phyloP scores from a whole-genome alignment of 2,888 invertebrate species.

The Chrysina gloriosa region DNA sequence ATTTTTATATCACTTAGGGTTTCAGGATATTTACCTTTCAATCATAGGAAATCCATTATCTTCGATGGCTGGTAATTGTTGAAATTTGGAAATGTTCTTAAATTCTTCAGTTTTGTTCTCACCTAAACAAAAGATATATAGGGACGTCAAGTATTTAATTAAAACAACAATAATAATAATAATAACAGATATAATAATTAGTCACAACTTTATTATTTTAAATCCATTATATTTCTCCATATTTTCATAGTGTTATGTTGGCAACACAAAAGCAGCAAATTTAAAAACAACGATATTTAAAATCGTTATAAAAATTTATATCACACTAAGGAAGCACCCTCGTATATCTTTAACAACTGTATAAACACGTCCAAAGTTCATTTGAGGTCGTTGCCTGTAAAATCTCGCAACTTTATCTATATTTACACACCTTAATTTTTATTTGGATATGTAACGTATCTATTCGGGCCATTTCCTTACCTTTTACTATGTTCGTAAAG shows the following conservation, averaged over 20 bases:
- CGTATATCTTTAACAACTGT: background rate
- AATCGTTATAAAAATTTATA: background rate
- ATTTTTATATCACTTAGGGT: background rate
- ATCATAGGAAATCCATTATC: conserved; percentile 69
- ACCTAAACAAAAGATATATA: too few species aligned
- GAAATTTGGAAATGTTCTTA: conserved; percentile 66
- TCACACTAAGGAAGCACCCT: background rate
- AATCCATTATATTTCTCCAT: too few species aligned
- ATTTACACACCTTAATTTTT: conserved; percentile 72
- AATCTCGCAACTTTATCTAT: conserved; percentile 63
- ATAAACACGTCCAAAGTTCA: conserved; percentile 5
- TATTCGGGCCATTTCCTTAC: background rate
- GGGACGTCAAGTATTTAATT: background rate
- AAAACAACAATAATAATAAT: background rate
- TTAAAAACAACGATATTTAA: background rate
- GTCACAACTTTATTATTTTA: too few species aligned
- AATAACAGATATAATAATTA: background rate
- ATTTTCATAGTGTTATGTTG: too few species aligned
- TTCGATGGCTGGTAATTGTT: conserved; percentile 70
- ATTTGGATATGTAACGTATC: background rate
- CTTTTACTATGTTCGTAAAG: conserved; percentile 13
- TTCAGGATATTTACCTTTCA: conserved; percentile 65
- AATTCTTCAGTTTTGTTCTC: conserved; percentile 67
- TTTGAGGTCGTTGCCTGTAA: background rate
- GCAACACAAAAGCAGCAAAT: too few species aligned